A percentile compares a stretch with the other conserved stretches of the same genome.
These are phyloP conservation scores for Mobula birostris DNA, from an alignment of 2,113 vertebrate species.

Conservation along the genomic window DNA sequence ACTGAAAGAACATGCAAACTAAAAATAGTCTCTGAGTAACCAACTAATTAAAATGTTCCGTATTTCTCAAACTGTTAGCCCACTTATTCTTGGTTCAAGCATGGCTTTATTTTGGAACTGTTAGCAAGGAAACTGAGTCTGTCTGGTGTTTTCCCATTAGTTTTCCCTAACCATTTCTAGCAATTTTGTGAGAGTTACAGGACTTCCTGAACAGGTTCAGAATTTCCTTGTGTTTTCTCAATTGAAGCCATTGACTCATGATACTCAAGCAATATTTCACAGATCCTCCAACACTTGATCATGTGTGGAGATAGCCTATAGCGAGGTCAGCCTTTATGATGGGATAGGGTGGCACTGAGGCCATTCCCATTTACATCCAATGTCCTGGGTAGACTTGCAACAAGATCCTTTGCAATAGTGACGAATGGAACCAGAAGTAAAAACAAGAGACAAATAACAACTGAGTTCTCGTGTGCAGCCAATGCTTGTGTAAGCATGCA, in stretches of 20 bases:
- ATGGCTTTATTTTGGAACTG: neutral
- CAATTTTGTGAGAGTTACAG: neutral
- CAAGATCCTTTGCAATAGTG: neutral
- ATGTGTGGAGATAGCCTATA: neutral
- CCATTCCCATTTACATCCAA: neutral
- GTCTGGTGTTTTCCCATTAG: constrained; percentile 17
- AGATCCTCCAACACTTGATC: neutral
- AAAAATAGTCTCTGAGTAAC: constrained; percentile 1
- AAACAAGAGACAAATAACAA: neutral
- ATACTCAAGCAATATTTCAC: neutral
- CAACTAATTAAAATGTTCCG: neutral
- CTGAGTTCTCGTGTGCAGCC: neutral
- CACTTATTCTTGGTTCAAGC: neutral
- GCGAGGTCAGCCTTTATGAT: neutral
- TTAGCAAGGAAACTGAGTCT: neutral
- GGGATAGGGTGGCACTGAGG: neutral
- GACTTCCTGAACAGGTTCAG: neutral
- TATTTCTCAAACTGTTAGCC: neutral
- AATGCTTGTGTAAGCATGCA: neutral
- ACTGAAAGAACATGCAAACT: neutral
- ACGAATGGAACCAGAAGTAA: neutral
- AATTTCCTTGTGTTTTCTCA: neutral
- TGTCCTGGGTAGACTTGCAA: neutral
- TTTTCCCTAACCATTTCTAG: neutral
- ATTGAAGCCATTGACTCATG: neutral